Percentiles rank a stretch among this genome's conserved stretches.
Conservation (phyloP, 1,140 invertebrate species). For the Gonioctena quinquepunctata region DNA sequence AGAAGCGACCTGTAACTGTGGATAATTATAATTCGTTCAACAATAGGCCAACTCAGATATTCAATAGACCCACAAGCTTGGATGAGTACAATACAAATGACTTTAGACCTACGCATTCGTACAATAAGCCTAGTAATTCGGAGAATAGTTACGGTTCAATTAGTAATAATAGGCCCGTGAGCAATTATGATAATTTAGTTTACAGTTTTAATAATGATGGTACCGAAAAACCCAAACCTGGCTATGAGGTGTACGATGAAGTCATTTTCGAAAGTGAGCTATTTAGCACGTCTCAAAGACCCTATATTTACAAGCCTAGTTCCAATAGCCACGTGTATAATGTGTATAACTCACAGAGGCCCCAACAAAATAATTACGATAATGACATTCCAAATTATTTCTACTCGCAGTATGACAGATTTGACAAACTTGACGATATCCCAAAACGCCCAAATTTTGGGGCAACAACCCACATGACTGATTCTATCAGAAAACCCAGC, state of each 20-base stretch:
- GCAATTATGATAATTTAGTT: not conserved
- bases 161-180: not conserved
- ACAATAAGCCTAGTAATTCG: conserved; percentile 23
- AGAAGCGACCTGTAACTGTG: not conserved
- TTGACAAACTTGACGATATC: conserved; percentile 25
- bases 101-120: no score
- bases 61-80: conserved; percentile 23
- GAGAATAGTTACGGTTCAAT: not conserved
- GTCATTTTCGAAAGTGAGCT: conserved; percentile 42
- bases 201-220: not conserved
- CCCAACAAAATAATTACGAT: conserved; percentile 3
- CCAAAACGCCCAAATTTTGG: conserved; percentile 25
- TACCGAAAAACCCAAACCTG: not conserved
- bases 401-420: not conserved
- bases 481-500: not conserved
- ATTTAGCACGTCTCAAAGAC: conserved; percentile 34
- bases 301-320: conserved; percentile 33
- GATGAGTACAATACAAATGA: not conserved
- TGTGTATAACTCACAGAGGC: not conserved
- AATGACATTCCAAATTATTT: conserved; percentile 13
- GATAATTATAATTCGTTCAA: not conserved
- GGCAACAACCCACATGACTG: not conserved
- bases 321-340: conserved; percentile 20
- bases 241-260: not conserved
- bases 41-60: not conserved